phyloP scores from a whole-genome alignment of 1,140 invertebrate species.

The Branchinecta lynchi region DNA sequence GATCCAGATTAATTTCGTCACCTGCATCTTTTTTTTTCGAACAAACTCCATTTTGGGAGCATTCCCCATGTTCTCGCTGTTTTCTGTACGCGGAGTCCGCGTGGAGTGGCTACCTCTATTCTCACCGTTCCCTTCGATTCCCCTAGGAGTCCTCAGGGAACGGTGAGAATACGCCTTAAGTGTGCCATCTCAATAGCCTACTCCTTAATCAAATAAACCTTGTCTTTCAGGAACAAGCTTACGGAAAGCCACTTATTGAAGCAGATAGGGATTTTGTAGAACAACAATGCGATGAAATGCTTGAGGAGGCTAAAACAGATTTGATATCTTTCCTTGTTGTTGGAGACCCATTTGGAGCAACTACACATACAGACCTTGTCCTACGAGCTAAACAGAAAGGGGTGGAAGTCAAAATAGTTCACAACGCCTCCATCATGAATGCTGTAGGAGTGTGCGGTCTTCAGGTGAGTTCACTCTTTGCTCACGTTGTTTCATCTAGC shows the following conservation, averaged over 20 bases:
- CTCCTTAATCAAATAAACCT: background rate
- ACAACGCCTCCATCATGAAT: conserved; percentile 98
- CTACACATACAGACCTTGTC: conserved; percentile 90
- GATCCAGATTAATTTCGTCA: too few relatives aligned
- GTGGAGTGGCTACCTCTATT: too few relatives aligned
- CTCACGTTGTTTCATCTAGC: too few relatives aligned
- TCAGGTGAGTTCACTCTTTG: conserved; percentile 34
- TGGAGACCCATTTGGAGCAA: conserved; percentile 72
- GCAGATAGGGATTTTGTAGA: conserved; percentile 93
- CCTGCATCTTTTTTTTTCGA: too few relatives aligned
- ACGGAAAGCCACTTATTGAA: conserved; percentile 56
- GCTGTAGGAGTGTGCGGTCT: conserved; percentile 94
- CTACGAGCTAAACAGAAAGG: conserved; percentile 64
- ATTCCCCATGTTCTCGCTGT: too few relatives aligned
- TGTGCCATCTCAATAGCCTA: background rate
- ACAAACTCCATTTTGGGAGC: too few relatives aligned
- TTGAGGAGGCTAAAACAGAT: conserved; percentile 50
- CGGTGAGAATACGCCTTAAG: too few relatives aligned
- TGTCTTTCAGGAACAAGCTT: conserved; percentile 57
- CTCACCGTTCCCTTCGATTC: too few relatives aligned
- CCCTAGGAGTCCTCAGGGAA: too few relatives aligned
- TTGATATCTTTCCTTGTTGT: conserved; percentile 65
- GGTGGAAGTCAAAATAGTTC: conserved; percentile 60
- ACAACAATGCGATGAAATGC: conserved; percentile 63
- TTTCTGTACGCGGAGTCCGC: too few relatives aligned